These are phyloP conservation scores for Thryonomys swinderianus DNA, from an alignment of 2,113 vertebrate genomes.

Conservation along the genomic window DNA sequence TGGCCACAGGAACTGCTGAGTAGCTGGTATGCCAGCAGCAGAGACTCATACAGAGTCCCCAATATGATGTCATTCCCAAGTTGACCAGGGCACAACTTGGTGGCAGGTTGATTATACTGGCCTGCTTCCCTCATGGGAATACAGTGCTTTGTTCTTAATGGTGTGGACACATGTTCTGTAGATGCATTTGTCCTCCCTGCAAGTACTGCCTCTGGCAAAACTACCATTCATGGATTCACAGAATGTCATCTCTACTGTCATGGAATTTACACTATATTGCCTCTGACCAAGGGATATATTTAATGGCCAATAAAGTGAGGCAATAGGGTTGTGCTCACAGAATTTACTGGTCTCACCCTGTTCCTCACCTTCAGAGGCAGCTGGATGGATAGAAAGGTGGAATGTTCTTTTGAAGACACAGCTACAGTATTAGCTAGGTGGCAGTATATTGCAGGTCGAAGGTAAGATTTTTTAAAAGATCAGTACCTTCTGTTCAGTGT, in stretches of 20 bases:
- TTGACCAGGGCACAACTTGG: background rate
- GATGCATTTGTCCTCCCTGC: background rate
- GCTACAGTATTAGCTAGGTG: background rate
- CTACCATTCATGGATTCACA: background rate
- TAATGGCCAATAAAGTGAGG: background rate
- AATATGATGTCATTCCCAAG: background rate
- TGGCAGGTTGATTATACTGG: background rate
- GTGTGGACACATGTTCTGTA: background rate
- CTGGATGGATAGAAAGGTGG: background rate
- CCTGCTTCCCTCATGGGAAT: background rate
- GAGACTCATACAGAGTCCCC: background rate
- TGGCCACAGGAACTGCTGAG: background rate
- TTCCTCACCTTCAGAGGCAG: background rate
- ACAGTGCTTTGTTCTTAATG: background rate
- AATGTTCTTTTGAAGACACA: background rate
- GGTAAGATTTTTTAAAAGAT: background rate
- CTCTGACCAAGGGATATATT: background rate
- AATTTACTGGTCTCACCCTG: background rate
- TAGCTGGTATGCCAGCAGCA: background rate
- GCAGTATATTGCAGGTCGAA: background rate
- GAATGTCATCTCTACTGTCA: background rate
- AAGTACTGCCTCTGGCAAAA: background rate
- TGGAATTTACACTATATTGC: background rate
- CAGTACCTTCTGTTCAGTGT: background rate
- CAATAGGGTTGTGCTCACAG: background rate